Percentiles rank a stretch among this genome's conserved stretches.
Evolutionary conservation across 2,113 vertebrate species (phyloP).

Genomic region (Bos taurus): DNA sequence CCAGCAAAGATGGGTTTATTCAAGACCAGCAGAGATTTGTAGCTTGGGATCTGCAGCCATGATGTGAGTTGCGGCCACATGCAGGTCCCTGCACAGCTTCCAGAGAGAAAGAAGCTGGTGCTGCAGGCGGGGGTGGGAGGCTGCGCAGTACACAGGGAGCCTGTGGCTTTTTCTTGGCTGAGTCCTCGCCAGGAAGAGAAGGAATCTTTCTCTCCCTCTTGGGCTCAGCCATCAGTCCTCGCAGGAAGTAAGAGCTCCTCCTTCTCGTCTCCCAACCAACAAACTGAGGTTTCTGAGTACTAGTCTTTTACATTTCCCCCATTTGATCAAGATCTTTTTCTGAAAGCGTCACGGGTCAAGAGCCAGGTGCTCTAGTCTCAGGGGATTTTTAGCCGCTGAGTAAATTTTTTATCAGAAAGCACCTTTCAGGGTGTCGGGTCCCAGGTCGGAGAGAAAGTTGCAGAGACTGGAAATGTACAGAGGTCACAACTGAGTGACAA

Average conservation of each 20-base stretch:
- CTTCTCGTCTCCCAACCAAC: neutral
- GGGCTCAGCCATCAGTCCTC: neutral
- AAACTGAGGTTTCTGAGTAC: neutral
- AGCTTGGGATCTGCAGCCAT: neutral
- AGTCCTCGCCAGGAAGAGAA: neutral
- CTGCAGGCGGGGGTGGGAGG: neutral
- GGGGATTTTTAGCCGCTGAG: neutral
- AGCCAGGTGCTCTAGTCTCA: neutral
- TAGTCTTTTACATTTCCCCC: too few relatives aligned
- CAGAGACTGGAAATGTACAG: neutral
- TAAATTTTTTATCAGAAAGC: neutral
- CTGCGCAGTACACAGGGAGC: neutral
- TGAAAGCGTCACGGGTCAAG: neutral
- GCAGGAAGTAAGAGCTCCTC: neutral
- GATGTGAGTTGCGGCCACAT: neutral
- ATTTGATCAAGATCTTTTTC: neutral
- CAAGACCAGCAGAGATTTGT: neutral
- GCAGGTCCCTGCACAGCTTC: neutral
- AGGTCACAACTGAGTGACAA: neutral
- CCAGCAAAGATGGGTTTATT: neutral
- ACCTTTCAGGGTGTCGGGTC: neutral
- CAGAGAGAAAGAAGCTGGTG: neutral
- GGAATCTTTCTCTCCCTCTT: neutral
- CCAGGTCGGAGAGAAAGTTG: neutral
- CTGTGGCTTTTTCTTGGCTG: fast-evolving